Evolutionary conservation across 2,888 invertebrate species (phyloP), one percentile per base, ranked within the genome.

Genomic region (Cerceris ruficornis): DNA sequence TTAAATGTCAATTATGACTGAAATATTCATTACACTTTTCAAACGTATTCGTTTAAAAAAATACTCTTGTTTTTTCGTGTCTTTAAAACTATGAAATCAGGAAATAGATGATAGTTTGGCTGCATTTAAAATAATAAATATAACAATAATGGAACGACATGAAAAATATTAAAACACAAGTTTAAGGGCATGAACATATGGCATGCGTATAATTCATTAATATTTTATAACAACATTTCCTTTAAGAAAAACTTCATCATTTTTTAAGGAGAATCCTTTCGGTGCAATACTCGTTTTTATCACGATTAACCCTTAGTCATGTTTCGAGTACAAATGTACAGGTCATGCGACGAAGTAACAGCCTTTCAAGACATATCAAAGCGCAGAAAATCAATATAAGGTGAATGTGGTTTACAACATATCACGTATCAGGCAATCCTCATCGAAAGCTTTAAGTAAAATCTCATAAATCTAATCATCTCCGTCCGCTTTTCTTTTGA

Each of bases 381-480:
- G 59, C 46, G 52, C 7, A 66, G 77, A 82, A 83, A 83, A 84
- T 84, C 84, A 83, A 84, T 84, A 84, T 77, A 77, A 81, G 54
- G 50, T 50, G 50, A 69, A 77, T 59, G 61, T 50, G 43, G 52
- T 46, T 69, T 17, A 49, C 43, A 77, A 66, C 28, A 28, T 28
- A 28, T 68, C 58, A 55, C 13, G 11, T 0, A n/a, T 8, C 54
- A 11, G 11, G 59, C 52, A 50, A 8, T 15, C 17, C 49, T 8
- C 28, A 14, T 13, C 52, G 41, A 42, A 64, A 43, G 14, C 2
- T 7, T 17, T 13, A 46, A n/a, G 46, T 17, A 9, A 61, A 42
- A 42, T 15, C 28, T 11, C 13, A 15, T 11, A 46, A 39, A 57
- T 41, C n/a, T 13, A n/a, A 1, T 28, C 28, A 28, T 28, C 28